Percentiles rank a stretch among this genome's conserved stretches.
Conservation (phyloP, 2,797 vertebrate genomes). For the Bovichtus variegatus region DNA sequence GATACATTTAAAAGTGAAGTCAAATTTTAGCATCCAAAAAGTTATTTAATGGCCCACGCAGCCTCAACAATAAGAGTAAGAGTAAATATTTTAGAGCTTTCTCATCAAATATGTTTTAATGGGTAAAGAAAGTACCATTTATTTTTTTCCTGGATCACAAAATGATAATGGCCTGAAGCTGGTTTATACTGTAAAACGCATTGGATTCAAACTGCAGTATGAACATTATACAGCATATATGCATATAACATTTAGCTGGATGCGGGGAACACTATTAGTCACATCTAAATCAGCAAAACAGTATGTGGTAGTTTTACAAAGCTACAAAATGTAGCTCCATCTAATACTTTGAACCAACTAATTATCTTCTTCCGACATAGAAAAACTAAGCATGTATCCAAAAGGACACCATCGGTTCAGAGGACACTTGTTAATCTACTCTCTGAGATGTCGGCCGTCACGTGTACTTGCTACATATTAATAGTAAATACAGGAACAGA, state of each 20-base stretch:
- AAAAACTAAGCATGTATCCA: slow-evolving; percentile 2
- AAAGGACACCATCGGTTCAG: not conserved
- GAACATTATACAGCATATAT: not conserved
- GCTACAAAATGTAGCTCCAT: not conserved
- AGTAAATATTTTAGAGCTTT: slow-evolving; percentile 4
- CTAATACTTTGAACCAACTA: not conserved
- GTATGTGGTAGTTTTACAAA: not conserved
- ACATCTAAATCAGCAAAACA: not conserved
- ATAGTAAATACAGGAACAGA: slow-evolving; percentile 30
- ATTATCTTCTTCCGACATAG: not conserved
- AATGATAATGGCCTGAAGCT: not conserved
- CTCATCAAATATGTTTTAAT: not conserved
- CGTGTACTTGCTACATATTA: slow-evolving; percentile 4
- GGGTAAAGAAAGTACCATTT: slow-evolving; percentile 2
- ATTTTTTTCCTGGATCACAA: not conserved
- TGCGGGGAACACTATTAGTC: not conserved
- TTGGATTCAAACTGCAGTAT: not conserved
- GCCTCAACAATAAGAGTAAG: not conserved
- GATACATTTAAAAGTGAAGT: not conserved
- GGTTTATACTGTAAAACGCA: not conserved
- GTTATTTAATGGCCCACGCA: not conserved
- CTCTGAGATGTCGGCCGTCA: not conserved
- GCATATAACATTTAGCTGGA: not conserved
- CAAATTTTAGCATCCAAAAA: slow-evolving; percentile 5
- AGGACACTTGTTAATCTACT: slow-evolving; percentile 9